Evolutionary conservation across 2,113 vertebrate genomes (phyloP), one percentile per base, ranked within the genome.

Genomic region (Maccullochella peelii): DNA sequence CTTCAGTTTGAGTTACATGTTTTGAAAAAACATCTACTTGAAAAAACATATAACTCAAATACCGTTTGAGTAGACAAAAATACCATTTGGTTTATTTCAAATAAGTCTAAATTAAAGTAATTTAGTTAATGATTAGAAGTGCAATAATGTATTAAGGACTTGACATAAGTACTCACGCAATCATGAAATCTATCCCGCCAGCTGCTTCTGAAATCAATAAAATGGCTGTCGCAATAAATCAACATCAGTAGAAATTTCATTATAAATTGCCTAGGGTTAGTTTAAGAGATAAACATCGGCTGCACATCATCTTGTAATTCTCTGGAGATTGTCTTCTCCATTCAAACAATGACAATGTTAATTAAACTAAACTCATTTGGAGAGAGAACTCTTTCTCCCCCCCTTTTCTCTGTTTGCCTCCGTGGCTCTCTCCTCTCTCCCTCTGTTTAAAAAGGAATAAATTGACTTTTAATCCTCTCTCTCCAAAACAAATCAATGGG

Each of bases 301-400:
- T 54, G 73, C 76, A 67, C 25, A 78, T 83, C 77, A 84, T 82
- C 71, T 63, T 76, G 42, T 83, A 70, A 84, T 85, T 83, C 74
- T 75, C 80, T 79, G 20, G 42, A 89, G 85, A 89, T 81, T 79
- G 50, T 72, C 55, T 69, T 84, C 75, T 67, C 74, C 52, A 65
- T 88, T 88, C 77, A 84, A 88, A 92, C 83, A 92, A 73, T 83
- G 85, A 84, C 78, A 74, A 38, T 82, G 73, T 84, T 86, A 89
- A 93, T 93, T 88, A 88, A 85, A 84, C 42, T 78, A 78, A 89
- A 91, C 14, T 63, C 62, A 80, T 85, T 86, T 79, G 40, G 27
- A 67, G 50, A 80, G 33, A 65, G 7, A 86, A 73, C 44, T 78
- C 14, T 33, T 33, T 30, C 79, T 74, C 25, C 2, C 3, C 3